A percentile compares a stretch with the other conserved stretches of the same genome.
These are phyloP conservation scores for Polydrusus cervinus DNA, from an alignment of 2,888 invertebrate species.

Conservation along the genomic window DNA sequence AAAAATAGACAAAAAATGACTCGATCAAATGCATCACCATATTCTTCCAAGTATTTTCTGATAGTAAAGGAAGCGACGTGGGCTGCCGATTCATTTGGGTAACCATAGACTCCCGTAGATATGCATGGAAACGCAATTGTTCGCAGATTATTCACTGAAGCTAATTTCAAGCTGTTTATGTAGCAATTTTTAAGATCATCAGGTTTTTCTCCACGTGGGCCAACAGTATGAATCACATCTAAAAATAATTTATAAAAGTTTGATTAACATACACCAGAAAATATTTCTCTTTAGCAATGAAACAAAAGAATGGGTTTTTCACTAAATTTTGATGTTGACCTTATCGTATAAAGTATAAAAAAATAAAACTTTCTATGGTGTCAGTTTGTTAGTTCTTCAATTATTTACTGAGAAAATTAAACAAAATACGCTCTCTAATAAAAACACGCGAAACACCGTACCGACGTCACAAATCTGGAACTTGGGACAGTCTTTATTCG, in stretches of 20 bases:
- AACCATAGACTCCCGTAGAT: conserved; percentile 93
- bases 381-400: too few species aligned
- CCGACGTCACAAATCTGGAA: too few species aligned
- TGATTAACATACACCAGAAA: too few species aligned
- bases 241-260: conserved; percentile 64
- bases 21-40: conserved; percentile 76
- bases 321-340: too few species aligned
- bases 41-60: conserved; percentile 77
- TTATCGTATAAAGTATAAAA: too few species aligned
- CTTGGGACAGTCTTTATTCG: too few species aligned
- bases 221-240: conserved; percentile 94
- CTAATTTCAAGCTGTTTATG: conserved; percentile 77
- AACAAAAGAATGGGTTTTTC: too few species aligned
- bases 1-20: conserved; percentile 89
- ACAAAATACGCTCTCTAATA: too few species aligned
- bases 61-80: conserved; percentile 82
- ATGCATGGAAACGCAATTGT: conserved; percentile 92
- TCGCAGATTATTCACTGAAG: conserved; percentile 74
- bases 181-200: conserved; percentile 81
- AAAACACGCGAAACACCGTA: too few species aligned
- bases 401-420: too few species aligned
- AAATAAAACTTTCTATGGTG: too few species aligned
- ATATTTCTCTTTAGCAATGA: too few species aligned
- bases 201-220: conserved; percentile 84
- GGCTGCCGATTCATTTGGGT: conserved; percentile 86